phyloP scores from a whole-genome alignment of 2,888 invertebrate species.

The Eupithecia dodoneata region DNA sequence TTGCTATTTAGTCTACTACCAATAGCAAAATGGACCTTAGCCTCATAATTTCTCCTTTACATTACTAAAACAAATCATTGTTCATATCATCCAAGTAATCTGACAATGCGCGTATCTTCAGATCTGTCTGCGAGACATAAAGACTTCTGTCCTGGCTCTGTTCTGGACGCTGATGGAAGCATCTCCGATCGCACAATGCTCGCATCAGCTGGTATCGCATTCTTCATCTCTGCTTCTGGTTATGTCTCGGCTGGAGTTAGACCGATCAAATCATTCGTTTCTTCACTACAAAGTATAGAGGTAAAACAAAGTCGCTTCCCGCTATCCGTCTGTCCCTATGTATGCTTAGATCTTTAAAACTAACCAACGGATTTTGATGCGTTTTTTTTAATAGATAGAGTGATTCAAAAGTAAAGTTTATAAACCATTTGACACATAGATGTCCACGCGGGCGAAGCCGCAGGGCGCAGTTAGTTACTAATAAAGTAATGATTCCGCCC shows the following conservation, averaged over 20 bases:
- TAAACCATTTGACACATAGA: too few species aligned
- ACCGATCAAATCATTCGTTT: not conserved
- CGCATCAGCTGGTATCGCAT: constrained; percentile 63
- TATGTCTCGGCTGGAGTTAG: constrained; percentile 28
- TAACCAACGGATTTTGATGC: too few species aligned
- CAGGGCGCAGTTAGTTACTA: too few species aligned
- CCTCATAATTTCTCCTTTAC: not conserved
- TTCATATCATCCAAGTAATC: not conserved
- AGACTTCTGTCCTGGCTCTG: constrained; percentile 42
- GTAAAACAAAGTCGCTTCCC: too few species aligned
- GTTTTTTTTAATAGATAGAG: too few species aligned
- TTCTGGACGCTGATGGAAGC: constrained; percentile 49
- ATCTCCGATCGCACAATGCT: constrained; percentile 64
- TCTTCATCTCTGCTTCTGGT: constrained; percentile 63
- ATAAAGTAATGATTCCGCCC: too few species aligned
- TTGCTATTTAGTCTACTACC: not conserved
- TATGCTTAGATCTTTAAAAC: too few species aligned
- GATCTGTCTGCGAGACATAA: constrained; percentile 52
- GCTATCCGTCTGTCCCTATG: too few species aligned
- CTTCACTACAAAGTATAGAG: not conserved
- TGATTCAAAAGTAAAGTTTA: too few species aligned
- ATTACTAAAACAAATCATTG: not conserved
- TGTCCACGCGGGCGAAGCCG: too few species aligned
- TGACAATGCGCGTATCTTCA: constrained; percentile 47
- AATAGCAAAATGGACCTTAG: not conserved